phyloP scores from a whole-genome alignment of 2,888 invertebrate genomes.

The Eurytoma californica region DNA sequence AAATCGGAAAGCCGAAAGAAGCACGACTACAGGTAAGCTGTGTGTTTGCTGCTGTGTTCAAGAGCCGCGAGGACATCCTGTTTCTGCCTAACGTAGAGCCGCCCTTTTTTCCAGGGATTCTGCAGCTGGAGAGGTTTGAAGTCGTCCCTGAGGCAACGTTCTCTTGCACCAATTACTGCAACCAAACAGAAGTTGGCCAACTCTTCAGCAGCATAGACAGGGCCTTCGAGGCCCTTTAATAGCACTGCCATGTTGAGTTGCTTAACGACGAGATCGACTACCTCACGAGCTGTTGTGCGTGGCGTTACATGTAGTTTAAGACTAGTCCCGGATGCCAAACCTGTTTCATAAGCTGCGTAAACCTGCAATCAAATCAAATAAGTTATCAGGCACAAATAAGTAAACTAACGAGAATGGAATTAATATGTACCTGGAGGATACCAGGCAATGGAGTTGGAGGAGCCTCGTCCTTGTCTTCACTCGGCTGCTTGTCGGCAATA shows the following conservation, averaged over 20 bases:
- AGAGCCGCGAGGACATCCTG: slow-evolving; percentile 92
- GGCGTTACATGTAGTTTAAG: slow-evolving; percentile 95
- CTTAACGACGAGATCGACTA: slow-evolving; percentile 95
- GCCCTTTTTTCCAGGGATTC: slow-evolving; percentile 96
- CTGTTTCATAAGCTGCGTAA: slow-evolving; percentile 97
- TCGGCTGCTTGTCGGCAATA: slow-evolving; percentile 62
- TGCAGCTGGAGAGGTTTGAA: slow-evolving; percentile 95
- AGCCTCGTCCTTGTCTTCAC: slow-evolving; percentile 64
- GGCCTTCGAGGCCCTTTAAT: slow-evolving; percentile 89
- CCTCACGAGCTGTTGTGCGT: slow-evolving; percentile 94
- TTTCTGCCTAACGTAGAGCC: slow-evolving; percentile 93
- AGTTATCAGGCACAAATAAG: no score
- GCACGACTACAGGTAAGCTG: slow-evolving; percentile 77
- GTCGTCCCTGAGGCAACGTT: slow-evolving; percentile 94
- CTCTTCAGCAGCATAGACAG: slow-evolving; percentile 89
- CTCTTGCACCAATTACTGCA: slow-evolving; percentile 95
- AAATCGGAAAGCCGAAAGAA: neutral
- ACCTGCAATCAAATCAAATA: slow-evolving; percentile 80
- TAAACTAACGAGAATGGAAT: slow-evolving; percentile 59
- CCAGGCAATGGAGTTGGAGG: slow-evolving; percentile 74
- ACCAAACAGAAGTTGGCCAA: slow-evolving; percentile 94
- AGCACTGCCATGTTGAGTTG: slow-evolving; percentile 96
- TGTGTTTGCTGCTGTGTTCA: slow-evolving; percentile 90
- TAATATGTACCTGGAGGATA: slow-evolving; percentile 79
- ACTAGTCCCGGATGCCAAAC: slow-evolving; percentile 93